Conservation (phyloP, 2,113 vertebrate species). For the Lamprotornis superbus region DNA sequence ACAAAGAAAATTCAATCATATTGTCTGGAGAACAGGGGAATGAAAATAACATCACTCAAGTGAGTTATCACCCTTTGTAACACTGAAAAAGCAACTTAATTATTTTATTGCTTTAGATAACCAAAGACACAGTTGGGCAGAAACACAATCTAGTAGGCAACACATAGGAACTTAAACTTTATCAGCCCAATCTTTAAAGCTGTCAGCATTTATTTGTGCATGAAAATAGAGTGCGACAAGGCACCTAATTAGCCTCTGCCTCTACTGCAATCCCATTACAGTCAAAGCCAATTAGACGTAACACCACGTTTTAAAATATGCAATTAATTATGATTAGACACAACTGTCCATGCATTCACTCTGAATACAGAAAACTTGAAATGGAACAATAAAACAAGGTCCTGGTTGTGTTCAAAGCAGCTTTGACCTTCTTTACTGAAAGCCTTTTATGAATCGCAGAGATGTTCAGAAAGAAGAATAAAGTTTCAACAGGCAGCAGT, state of each 20-base stretch:
- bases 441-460: neutral
- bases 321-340: conserved; percentile 12
- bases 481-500: neutral
- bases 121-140: neutral
- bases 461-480: neutral
- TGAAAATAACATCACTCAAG: neutral
- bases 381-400: neutral
- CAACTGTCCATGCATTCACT: neutral
- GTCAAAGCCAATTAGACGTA: conserved; percentile 30
- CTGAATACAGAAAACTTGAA: neutral
- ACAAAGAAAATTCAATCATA: neutral
- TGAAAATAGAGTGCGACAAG: neutral
- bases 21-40: neutral
- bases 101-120: neutral
- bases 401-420: neutral
- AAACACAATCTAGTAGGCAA: neutral
- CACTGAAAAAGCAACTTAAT: neutral
- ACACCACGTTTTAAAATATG: neutral
- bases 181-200: neutral
- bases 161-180: neutral
- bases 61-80: neutral
- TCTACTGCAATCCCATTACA: conserved; percentile 13
- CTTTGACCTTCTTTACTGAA: neutral
- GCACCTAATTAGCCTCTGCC: neutral
- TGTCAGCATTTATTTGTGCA: conserved; percentile 25